phyloP scores from a whole-genome alignment of 2,888 invertebrate genomes.

The Lithophane socia region DNA sequence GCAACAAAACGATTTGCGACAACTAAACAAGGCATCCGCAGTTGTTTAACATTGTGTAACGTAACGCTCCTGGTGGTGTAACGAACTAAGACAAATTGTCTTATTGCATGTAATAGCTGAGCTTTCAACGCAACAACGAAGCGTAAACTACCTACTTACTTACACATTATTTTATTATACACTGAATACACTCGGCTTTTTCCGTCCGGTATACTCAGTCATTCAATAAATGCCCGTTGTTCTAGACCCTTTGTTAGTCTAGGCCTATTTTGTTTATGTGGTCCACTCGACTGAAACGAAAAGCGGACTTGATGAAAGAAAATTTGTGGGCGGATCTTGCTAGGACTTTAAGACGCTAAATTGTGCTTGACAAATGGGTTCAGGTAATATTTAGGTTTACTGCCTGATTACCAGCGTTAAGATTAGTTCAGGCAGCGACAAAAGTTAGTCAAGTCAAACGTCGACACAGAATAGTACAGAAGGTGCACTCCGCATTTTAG shows the following conservation, averaged over 20 bases:
- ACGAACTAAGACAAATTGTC: slow-evolving; percentile 60
- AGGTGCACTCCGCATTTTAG: too few species aligned
- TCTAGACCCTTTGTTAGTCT: slow-evolving; percentile 9
- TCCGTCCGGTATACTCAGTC: slow-evolving; percentile 20
- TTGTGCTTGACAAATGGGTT: slow-evolving; percentile 18
- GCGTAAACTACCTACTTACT: slow-evolving; percentile 49
- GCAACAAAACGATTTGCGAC: slow-evolving; percentile 22
- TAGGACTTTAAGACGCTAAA: not conserved
- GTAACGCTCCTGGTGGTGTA: slow-evolving; percentile 23
- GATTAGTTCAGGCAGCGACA: not conserved
- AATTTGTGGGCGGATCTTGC: not conserved
- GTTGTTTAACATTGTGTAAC: slow-evolving; percentile 18
- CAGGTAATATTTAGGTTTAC: not conserved
- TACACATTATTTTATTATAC: slow-evolving; percentile 53
- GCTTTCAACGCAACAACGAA: slow-evolving; percentile 61
- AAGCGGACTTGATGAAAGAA: not conserved
- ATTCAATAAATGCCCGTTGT: slow-evolving; percentile 38
- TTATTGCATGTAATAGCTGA: slow-evolving; percentile 56
- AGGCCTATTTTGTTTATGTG: slow-evolving; percentile 18
- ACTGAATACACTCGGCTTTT: slow-evolving; percentile 6
- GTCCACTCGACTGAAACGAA: slow-evolving; percentile 24
- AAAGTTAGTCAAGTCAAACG: not conserved
- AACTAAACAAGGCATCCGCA: slow-evolving; percentile 9
- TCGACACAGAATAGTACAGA: not conserved
- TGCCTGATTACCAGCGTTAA: not conserved